phyloP scores from a whole-genome alignment of 2,888 invertebrate genomes.

The Nymphalis c-album region DNA sequence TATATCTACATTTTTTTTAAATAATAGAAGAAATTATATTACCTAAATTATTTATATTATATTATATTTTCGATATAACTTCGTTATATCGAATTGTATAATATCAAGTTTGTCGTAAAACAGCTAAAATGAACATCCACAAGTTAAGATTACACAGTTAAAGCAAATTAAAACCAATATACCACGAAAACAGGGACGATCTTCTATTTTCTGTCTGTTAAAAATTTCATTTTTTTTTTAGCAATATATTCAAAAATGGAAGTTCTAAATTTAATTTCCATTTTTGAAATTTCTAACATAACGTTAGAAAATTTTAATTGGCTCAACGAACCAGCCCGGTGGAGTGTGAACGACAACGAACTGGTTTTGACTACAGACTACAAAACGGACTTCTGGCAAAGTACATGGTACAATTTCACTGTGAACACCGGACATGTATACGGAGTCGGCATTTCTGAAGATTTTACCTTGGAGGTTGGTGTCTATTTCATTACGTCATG shows the following conservation, averaged over 20 bases:
- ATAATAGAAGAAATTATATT: no score
- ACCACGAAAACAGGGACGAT: no score
- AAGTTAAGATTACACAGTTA: no score
- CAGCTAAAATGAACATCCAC: no score
- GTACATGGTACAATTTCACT: slow-evolving; percentile 61
- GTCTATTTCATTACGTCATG: background rate
- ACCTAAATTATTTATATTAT: no score
- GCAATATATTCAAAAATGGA: background rate
- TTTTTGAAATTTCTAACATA: background rate
- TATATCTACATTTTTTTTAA: no score
- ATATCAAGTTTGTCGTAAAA: no score
- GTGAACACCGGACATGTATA: slow-evolving; percentile 62
- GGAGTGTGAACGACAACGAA: slow-evolving; percentile 46
- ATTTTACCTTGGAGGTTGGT: slow-evolving; percentile 62
- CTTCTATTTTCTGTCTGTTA: no score
- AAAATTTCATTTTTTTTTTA: background rate
- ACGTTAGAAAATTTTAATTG: slow-evolving; percentile 51
- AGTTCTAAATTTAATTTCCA: background rate
- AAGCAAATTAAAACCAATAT: no score
- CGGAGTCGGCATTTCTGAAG: slow-evolving; percentile 54
- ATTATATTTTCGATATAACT: no score
- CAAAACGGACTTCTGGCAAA: slow-evolving; percentile 69
- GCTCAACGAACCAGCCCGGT: slow-evolving; percentile 62
- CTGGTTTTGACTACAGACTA: slow-evolving; percentile 57
- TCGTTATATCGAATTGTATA: no score